Evolutionary conservation across 64 coral and sea anemone species (phyloP).

Genomic region (Montipora foliosa): DNA sequence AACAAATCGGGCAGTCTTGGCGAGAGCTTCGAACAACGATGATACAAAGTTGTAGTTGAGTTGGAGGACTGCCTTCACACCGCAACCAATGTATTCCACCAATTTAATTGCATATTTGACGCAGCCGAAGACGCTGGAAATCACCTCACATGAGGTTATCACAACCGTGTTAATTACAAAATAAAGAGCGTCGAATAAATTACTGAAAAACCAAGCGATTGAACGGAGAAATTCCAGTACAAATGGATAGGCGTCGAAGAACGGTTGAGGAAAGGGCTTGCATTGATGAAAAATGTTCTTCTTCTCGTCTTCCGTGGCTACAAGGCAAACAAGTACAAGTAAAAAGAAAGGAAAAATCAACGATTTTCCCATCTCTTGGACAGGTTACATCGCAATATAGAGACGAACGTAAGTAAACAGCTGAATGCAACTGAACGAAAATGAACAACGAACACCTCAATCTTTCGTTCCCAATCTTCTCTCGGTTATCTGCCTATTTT

Average conservation of each 20-base stretch:
- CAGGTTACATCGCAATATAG: background rate
- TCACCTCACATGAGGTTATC: conserved; percentile 24
- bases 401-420: background rate
- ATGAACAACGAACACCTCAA: background rate
- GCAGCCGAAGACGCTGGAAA: conserved; percentile 45
- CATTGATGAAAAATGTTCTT: conserved; percentile 43
- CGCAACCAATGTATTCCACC: conserved; percentile 69
- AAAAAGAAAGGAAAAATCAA: conserved; percentile 1
- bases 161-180: conserved; percentile 58
- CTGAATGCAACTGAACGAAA: background rate
- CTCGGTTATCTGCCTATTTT: background rate
- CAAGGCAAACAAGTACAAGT: conserved; percentile 4
- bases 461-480: background rate
- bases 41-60: conserved; percentile 83
- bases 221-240: conserved; percentile 38
- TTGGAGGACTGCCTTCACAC: conserved; percentile 67
- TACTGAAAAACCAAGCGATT: conserved; percentile 18
- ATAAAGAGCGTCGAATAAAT: conserved; percentile 55
- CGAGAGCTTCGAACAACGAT: conserved; percentile 39
- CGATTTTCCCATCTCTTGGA: conserved; percentile 31
- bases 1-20: background rate
- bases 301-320: background rate
- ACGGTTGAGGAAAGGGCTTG: conserved; percentile 52
- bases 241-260: conserved; percentile 46
- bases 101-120: conserved; percentile 59